These are phyloP conservation scores for Steinernema khuongi DNA, from an alignment of 1,140 invertebrate genomes.

Conservation along the genomic window DNA sequence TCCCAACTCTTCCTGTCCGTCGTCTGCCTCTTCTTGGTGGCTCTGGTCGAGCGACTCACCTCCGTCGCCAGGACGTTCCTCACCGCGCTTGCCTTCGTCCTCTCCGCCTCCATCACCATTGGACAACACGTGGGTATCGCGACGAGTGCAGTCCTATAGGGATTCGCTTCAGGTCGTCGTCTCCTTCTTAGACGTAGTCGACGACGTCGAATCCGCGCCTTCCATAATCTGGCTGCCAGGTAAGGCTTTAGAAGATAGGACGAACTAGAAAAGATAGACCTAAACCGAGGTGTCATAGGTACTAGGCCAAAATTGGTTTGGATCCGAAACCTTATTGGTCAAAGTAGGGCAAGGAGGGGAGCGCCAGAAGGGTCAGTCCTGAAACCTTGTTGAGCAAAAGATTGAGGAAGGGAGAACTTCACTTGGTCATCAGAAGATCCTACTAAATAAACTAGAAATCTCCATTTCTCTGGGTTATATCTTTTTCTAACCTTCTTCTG, in stretches of 20 bases:
- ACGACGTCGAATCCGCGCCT: conserved; percentile 46
- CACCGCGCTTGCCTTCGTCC: conserved; percentile 43
- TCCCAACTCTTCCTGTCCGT: conserved; percentile 33
- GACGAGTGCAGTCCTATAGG: background rate
- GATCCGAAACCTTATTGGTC: too few species aligned
- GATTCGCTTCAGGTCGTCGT: conserved; percentile 46
- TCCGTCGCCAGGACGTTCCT: conserved; percentile 37
- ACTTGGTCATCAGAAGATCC: too few species aligned
- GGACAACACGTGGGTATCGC: conserved; percentile 51
- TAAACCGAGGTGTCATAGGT: too few species aligned
- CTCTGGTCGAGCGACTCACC: conserved; percentile 47
- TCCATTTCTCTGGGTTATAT: background rate
- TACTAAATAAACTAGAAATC: background rate
- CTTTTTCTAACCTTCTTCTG: background rate
- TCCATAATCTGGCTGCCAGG: conserved; percentile 56
- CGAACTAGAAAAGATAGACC: too few species aligned
- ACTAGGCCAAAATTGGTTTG: too few species aligned
- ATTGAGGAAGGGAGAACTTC: too few species aligned
- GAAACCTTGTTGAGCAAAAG: too few species aligned
- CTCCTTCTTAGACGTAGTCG: conserved; percentile 50
- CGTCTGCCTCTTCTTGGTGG: conserved; percentile 43
- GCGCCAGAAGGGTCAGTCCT: too few species aligned
- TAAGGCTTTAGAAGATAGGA: conserved; percentile 33
- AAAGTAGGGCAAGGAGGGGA: too few species aligned
- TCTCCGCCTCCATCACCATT: conserved; percentile 53